These are phyloP conservation scores for Goniozus legneri DNA, from an alignment of 1,140 invertebrate species.

Conservation along the genomic window DNA sequence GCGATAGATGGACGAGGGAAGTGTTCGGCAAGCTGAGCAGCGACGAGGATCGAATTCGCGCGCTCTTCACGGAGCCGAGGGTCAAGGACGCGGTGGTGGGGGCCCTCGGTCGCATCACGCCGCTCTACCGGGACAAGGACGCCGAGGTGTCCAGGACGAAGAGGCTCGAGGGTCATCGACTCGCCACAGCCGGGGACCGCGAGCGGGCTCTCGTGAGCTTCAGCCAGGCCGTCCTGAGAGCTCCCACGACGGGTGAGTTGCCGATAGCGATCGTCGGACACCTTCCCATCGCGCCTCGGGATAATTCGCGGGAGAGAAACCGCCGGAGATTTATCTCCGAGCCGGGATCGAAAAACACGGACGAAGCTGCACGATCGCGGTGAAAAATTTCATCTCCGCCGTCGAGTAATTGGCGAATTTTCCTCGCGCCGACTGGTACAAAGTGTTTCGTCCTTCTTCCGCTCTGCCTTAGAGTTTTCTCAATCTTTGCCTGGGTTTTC, in stretches of 20 bases:
- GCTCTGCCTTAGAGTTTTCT: no score
- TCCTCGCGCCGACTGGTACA: neutral
- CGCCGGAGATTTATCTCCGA: no score
- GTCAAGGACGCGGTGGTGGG: slow-evolving; percentile 54
- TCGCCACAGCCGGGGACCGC: slow-evolving; percentile 49
- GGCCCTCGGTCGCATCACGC: slow-evolving; percentile 55
- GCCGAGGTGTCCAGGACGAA: slow-evolving; percentile 49
- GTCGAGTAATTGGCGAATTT: slow-evolving; percentile 39
- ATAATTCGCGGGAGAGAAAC: no score
- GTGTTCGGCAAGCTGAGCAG: slow-evolving; percentile 54
- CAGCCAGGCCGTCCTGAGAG: slow-evolving; percentile 63
- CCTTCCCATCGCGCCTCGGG: no score
- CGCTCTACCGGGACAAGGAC: slow-evolving; percentile 58
- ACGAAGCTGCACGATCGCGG: no score
- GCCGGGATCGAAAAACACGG: no score
- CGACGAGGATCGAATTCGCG: slow-evolving; percentile 54
- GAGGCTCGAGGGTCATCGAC: slow-evolving; percentile 51
- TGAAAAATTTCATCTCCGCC: no score
- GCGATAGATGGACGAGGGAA: slow-evolving; percentile 53
- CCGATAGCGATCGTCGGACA: no score
- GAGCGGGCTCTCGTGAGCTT: slow-evolving; percentile 58
- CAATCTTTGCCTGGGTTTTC: no score
- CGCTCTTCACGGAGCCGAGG: slow-evolving; percentile 54
- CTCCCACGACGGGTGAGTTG: slow-evolving; percentile 55
- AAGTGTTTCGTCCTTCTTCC: no score